Percentiles rank a stretch among this genome's conserved stretches.
Evolutionary conservation across 2,113 vertebrate genomes (phyloP).

Genomic region (Elanoides forficatus): DNA sequence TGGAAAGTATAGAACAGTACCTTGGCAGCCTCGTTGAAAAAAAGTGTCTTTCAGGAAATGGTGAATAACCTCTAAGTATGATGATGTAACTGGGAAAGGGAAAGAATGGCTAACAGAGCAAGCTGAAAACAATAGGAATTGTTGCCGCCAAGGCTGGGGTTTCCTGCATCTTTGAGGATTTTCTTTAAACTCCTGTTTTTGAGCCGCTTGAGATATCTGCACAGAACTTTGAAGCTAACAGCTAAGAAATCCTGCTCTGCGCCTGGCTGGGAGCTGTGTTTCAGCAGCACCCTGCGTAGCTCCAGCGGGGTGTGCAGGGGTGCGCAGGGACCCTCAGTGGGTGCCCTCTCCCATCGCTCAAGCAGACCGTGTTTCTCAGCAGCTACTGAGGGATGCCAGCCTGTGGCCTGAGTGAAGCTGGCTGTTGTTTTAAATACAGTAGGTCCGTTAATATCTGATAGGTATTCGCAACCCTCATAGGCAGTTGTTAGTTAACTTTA

Average conservation of each 20-base stretch:
- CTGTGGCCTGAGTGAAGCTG: not conserved
- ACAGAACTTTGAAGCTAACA: not conserved
- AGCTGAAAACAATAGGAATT: not conserved
- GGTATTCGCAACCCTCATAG: not conserved
- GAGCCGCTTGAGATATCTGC: not conserved
- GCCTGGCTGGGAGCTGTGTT: not conserved
- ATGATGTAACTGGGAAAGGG: not conserved
- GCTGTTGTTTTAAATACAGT: not conserved
- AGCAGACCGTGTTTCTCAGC: not conserved
- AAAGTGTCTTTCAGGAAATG: conserved; percentile 14
- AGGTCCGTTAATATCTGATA: not conserved
- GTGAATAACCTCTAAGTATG: conserved; percentile 18
- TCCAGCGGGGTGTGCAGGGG: accelerated
- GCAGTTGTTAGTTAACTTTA: not conserved
- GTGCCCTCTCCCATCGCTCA: not conserved
- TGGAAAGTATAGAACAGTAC: not conserved
- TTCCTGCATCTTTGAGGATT: conserved; percentile 20
- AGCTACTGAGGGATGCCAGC: not conserved
- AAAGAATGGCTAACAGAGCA: not conserved
- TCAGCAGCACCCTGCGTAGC: too few relatives aligned
- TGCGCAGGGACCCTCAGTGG: not conserved
- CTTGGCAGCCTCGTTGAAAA: not conserved
- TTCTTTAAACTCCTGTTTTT: not conserved
- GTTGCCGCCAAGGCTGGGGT: not conserved
- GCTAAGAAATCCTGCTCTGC: not conserved